Base-by-base conservation (phyloP, 1,140 invertebrate species). In the Globodera ellingtonae region DNA sequence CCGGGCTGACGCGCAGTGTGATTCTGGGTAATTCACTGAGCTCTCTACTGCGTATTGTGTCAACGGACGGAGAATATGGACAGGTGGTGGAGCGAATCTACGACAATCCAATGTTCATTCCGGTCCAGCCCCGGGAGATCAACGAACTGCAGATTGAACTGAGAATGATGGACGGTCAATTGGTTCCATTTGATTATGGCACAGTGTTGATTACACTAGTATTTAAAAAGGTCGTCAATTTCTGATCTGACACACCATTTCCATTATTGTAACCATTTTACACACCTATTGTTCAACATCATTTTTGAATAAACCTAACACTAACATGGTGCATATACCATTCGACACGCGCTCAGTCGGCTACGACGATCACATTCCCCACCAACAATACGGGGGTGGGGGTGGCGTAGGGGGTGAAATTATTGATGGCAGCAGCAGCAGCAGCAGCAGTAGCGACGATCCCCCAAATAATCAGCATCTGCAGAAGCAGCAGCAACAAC, bases 71-170 rank as follows among this genome's bases (percentile, higher is more conserved):
- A 13, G 47, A 79, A 35, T 59, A 47, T 75, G 62, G 62, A 0
- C 21, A 77, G n/a, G 75, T 77, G 21, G 78, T 77, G 47, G 78
- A 79, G 67, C 75, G 79, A 3, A 79, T 79, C 46, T 79, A 79
- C 44, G 78, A 79, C 46, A 75, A 70, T 5, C 78, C 78, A 48
- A 79, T 79, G 21, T 79, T 78, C 24, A 15, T 50, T 35, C 13
- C 47, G 35, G 74, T 79, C 13, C n/a, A 78, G 10, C 78, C 74
- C 6, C 47, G 21, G 8, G 50, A 79, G 44, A 59, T 79, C 15
- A 79, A 79, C 52, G 78, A 78, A 44, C 75, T 79, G n/a, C 46
- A 79, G 10, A 18, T 79, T 6, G 78, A 80, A 44, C 21, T 79
- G 18, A 21, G 74, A 79, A 79, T 76, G 47, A 35, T 79, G 44